Percentiles rank a stretch among this genome's conserved stretches.
These are phyloP conservation scores for Emydoidea blandingii DNA, from an alignment of 2,797 vertebrate genomes.

Conservation along the genomic window DNA sequence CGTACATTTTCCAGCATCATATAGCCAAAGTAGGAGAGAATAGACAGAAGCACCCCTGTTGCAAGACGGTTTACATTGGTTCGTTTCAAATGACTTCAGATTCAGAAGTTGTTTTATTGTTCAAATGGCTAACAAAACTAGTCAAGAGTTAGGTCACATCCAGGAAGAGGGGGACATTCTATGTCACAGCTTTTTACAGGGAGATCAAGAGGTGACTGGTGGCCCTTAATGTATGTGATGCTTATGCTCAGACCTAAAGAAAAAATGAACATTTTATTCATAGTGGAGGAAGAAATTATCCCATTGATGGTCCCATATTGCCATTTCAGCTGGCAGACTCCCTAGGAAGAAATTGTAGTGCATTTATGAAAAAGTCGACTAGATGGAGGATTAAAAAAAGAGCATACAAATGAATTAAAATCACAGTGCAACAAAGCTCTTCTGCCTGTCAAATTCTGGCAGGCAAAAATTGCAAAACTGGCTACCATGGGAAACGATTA, in stretches of 20 bases:
- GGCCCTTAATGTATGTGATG: background rate
- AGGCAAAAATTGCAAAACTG: background rate
- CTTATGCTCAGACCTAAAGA: background rate
- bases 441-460: background rate
- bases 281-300: background rate
- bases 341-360: background rate
- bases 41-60: background rate
- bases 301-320: background rate
- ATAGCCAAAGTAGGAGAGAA: background rate
- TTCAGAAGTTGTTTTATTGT: background rate
- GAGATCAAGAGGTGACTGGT: background rate
- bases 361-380: background rate
- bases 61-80: background rate
- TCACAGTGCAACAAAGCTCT: accelerated
- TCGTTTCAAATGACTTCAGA: background rate
- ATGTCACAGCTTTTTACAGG: background rate
- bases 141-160: background rate
- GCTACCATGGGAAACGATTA: background rate
- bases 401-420: background rate
- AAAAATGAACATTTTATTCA: background rate
- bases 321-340: background rate
- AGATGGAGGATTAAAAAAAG: accelerated
- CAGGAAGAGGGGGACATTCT: background rate
- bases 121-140: background rate
- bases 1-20: background rate